Evolutionary conservation across 2,888 invertebrate genomes (phyloP), one percentile per base, ranked within the genome.

Genomic region (Apomyelois bistriatella): DNA sequence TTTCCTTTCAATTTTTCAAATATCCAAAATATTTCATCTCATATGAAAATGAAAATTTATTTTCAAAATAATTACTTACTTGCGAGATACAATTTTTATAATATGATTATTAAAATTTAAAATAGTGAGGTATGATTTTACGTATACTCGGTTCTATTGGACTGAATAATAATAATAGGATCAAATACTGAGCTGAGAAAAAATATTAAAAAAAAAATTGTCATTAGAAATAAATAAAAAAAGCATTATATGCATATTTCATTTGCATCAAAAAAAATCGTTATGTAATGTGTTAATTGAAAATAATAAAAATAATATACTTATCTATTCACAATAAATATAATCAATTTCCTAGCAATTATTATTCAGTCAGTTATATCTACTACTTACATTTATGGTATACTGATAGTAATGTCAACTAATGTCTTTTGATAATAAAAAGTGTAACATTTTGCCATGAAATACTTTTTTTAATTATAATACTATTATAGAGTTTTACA

Each of bases 71-170:
- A 36, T 16, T 17, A 17, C 22, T 16, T 17, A 17, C 22, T 36
- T 22, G 16, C 15, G 30, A 46, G 46, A 32, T 42, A 54, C 50
- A 50, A 36, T 50, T 43, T 52, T 38, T 15, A 12, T 37, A 40
- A 30, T 9, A 32, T 40, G 40, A 32, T 40, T 50, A 28, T 41
- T 50, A 50, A 41, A 55, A 54, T 62, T 59, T 60, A 54, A 53
- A 57, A 56, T 58, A 59, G 46, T 62, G 62, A 62, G 62, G 62
- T 62, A 62, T 58, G 54, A 40, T 53, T 52, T 60, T 60, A 60
- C 60, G 60, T 60, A 60, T 60, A 60, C 60, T 36, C 57, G 55
- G 60, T 58, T 43, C 48, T 50, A 52, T 52, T 8, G 6, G 40
- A 22, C 47, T 52, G 56, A 56, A 52, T 54, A 57, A 55, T 55